phyloP scores from a whole-genome alignment of 2,888 invertebrate species.

The Marronus borbonicus region DNA sequence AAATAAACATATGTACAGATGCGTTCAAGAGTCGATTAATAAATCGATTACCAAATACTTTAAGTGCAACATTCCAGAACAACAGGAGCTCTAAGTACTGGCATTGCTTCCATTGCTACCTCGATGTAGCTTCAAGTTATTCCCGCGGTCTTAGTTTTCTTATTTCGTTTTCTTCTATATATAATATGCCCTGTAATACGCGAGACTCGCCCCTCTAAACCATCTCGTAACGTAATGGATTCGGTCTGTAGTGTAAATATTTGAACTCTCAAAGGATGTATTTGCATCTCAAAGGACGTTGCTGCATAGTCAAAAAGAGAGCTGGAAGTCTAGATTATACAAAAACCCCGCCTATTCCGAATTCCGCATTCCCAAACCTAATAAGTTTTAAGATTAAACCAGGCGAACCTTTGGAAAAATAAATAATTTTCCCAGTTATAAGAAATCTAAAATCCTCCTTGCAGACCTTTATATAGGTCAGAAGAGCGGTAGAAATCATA shows the following conservation, averaged over 20 bases:
- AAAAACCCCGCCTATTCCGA: conserved; percentile 35
- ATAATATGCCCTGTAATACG: conserved; percentile 32
- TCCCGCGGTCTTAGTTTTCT: neutral
- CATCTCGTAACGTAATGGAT: conserved; percentile 48
- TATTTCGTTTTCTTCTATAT: neutral
- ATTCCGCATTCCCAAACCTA: conserved; percentile 23
- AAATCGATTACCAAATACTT: no score
- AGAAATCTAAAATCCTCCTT: conserved; percentile 45
- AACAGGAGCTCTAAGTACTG: no score
- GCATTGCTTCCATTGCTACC: neutral
- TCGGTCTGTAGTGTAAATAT: conserved; percentile 51
- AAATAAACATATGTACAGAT: no score
- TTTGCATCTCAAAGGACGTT: conserved; percentile 51
- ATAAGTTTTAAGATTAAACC: conserved; percentile 27
- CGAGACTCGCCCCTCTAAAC: neutral
- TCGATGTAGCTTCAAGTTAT: neutral
- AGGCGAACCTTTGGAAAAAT: conserved; percentile 28
- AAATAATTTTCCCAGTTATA: conserved; percentile 49
- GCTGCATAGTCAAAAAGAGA: conserved; percentile 43
- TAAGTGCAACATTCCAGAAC: no score
- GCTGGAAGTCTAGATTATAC: conserved; percentile 40
- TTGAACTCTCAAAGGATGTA: conserved; percentile 50
- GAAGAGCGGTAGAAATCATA: neutral
- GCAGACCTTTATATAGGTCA: neutral
- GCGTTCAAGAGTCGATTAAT: no score